Base-by-base conservation (phyloP, 1,140 invertebrate genomes). In the Tenebrio molitor region DNA sequence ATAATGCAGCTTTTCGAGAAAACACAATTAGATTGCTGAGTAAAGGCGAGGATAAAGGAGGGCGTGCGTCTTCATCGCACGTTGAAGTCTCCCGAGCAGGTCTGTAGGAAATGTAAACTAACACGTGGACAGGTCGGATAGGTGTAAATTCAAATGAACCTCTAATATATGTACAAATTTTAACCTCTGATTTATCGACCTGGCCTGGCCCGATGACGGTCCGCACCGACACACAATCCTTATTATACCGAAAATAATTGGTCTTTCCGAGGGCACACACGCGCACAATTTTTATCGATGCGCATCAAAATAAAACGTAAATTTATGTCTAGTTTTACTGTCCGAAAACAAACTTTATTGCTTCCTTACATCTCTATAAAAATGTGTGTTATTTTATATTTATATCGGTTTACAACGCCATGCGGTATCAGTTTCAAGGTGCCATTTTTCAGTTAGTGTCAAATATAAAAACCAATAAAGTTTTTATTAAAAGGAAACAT, bases 11-110 rank as follows among this genome's bases (percentile, higher is more conserved):
- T 72, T 72, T 72, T 41, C 58, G 17, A 33, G 34, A 39, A 58
- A 53, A 72, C 58, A 72, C 71, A 68, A 66, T 68, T 33, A 62
- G 63, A 62, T 50, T 67, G 71, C 71, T 72, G 71, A 58, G 44
- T 68, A 62, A 44, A 67, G 42, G 44, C 34, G 42, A 12, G 34
- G 44, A 42, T 21, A 66, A 66, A 66, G 33, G 29, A 58, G 44
- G 41, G 71, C 62, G 58, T 65, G 71, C 42, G 63, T 66, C 63
- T 39, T 68, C 39, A 72, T 42, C 71, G 41, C 42, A 68, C 64
- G 64, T 72, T 68, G 34, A 68, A 72, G 50, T 72, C 71, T 72
- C 63, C 63, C 12, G 36, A 46, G 46, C 19, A 23, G 36, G 65
- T n/a, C 39, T 36, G 16, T 69, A 33, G 42, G 44, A 69, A 69